Conservation (phyloP, 2,797 vertebrate species). For the Fringilla coelebs region DNA sequence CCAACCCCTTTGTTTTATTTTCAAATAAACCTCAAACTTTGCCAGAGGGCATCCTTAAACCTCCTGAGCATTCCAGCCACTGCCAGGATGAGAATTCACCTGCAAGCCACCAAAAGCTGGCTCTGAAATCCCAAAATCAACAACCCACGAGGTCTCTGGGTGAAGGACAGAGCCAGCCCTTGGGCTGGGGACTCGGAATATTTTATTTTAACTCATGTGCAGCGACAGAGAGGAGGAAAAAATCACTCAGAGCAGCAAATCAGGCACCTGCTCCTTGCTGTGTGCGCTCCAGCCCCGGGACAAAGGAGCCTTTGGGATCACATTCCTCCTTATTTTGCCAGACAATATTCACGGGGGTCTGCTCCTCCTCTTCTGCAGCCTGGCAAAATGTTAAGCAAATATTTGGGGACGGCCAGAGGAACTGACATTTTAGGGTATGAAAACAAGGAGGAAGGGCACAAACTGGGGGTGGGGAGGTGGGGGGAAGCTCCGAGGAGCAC, state of each 20-base stretch:
- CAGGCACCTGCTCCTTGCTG: slow-evolving; percentile 46
- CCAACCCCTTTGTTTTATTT: background rate
- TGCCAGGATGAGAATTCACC: background rate
- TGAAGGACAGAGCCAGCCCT: background rate
- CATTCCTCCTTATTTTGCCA: slow-evolving; percentile 42
- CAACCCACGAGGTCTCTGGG: background rate
- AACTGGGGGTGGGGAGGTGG: background rate
- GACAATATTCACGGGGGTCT: slow-evolving; percentile 45
- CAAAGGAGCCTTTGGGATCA: slow-evolving; percentile 46
- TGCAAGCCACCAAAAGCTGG: background rate
- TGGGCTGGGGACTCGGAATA: background rate
- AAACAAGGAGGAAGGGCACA: slow-evolving; percentile 31
- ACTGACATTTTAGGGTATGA: slow-evolving; percentile 9
- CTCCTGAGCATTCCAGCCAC: background rate
- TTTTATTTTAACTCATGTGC: background rate
- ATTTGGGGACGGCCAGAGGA: slow-evolving; percentile 43
- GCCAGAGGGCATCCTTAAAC: background rate
- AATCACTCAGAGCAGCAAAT: background rate
- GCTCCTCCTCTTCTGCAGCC: slow-evolving; percentile 31
- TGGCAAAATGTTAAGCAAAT: slow-evolving; percentile 60
- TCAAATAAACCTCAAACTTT: background rate
- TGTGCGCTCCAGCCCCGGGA: slow-evolving; percentile 10
- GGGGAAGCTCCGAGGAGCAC: background rate
- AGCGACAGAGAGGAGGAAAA: background rate
- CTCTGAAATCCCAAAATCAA: background rate